Evolutionary conservation across 2,888 invertebrate genomes (phyloP), one percentile per base, ranked within the genome.

Genomic region (Erannis defoliaria): DNA sequence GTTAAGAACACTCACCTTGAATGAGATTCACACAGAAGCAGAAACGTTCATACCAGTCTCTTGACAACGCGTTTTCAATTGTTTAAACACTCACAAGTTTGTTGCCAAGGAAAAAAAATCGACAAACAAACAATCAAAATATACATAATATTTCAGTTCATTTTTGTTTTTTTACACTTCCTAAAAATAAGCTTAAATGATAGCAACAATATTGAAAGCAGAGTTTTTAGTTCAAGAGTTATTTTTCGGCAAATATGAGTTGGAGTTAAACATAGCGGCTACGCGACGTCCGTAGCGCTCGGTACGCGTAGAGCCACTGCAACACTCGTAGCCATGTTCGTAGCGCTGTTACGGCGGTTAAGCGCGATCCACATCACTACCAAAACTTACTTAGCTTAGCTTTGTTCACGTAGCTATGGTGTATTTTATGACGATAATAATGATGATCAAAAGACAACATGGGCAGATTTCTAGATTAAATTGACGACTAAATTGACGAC

Each of bases 241-340:
- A 54, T 67, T 70, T 65, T 58, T 66, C 67, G 63, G 60, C 65
- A 38, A 38, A 53, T 21, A 33, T 54, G 70, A 23, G 18, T n/a
- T n/a, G 10, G 9, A 18, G 48, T 23, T 29, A 33, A 50, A 57
- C 62, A 57, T 31, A 57, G 29, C 69, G 71, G 70, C 66, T 72
- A 51, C 51, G 51, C 29, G 76, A 80, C 86, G 83, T 74, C 84
- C 80, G 85, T 80, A 81, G 76, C 78, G 73, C 66, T 55, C 74
- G 77, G 71, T 67, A 33, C 71, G 68, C 82, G 81, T 81, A 77
- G 78, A 75, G 70, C 65, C 57, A 85, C 86, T 86, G 80, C 71
- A 71, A 72, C 78, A 74, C 68, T 45, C 73, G 72, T 76, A 75
- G 77, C 66, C 46, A 69, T 65, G 29, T 49, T 64, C 51, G 51